A percentile compares a stretch with the other conserved stretches of the same genome.
phyloP scores from a whole-genome alignment of 2,113 vertebrate genomes.

The Numenius arquata region DNA sequence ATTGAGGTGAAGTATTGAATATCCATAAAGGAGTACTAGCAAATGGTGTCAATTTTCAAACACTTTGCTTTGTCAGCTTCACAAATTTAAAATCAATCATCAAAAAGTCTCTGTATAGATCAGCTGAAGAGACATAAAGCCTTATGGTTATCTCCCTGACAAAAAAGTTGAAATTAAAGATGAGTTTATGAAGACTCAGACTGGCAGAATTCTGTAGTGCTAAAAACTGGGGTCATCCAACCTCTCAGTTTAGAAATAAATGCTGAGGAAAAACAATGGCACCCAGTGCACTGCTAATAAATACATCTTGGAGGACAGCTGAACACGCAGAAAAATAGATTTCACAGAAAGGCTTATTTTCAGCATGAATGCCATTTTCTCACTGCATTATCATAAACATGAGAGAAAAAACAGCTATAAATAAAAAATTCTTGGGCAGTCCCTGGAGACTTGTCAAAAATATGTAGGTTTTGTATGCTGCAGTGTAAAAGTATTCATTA shows the following conservation, averaged over 20 bases:
- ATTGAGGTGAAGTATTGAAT: constrained; percentile 63
- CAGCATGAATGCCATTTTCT: constrained; percentile 5
- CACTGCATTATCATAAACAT: constrained; percentile 24
- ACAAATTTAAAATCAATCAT: constrained; percentile 70
- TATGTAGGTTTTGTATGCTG: neutral
- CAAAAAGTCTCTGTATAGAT: constrained; percentile 49
- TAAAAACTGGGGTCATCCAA: neutral
- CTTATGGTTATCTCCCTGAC: neutral
- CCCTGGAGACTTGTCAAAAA: constrained; percentile 25
- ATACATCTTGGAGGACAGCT: neutral
- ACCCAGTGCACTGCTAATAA: neutral
- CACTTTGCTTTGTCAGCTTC: constrained; percentile 62
- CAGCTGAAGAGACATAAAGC: constrained; percentile 34
- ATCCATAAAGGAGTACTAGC: constrained; percentile 53
- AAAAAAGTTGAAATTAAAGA: constrained; percentile 34
- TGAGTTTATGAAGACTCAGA: neutral
- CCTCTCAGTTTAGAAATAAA: neutral
- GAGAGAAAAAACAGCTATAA: constrained; percentile 23
- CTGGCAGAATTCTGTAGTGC: neutral
- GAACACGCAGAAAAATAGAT: neutral
- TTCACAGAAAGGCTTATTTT: constrained; percentile 27
- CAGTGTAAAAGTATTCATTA: constrained; percentile 47
- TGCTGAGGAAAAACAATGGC: constrained; percentile 1
- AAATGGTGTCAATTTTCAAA: constrained; percentile 65
- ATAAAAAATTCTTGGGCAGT: constrained; percentile 20